Percentiles rank a stretch among this genome's conserved stretches.
These are phyloP conservation scores for Muraenolepis orangiensis DNA, from an alignment of 2,797 vertebrate genomes.

Conservation along the genomic window DNA sequence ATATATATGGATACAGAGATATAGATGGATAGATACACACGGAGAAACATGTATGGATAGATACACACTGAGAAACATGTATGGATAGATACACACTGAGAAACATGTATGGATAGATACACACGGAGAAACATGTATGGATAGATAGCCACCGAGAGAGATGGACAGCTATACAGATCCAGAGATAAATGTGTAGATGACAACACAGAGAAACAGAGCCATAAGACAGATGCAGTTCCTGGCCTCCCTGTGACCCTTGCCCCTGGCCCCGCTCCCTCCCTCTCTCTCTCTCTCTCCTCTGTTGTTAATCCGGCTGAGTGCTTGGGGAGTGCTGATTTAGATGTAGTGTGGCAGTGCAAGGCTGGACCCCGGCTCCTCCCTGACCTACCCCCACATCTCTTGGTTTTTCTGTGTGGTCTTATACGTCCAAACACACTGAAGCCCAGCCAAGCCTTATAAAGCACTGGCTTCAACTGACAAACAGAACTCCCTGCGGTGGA, in stretches of 20 bases:
- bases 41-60: neutral
- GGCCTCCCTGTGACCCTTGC: conserved; percentile 12
- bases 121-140: neutral
- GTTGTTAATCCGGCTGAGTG: conserved; percentile 77
- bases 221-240: neutral
- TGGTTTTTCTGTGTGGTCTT: conserved; percentile 56
- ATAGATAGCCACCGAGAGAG: neutral
- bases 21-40: no score
- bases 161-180: neutral
- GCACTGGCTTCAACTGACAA: neutral
- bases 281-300: conserved; percentile 29
- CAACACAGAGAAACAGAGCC: neutral
- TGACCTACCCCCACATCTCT: conserved; percentile 50
- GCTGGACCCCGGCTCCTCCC: conserved; percentile 52
- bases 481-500: neutral
- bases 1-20: neutral
- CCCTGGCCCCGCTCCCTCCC: conserved; percentile 37
- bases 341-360: conserved; percentile 54
- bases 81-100: neutral
- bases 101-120: neutral
- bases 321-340: conserved; percentile 69
- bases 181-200: neutral
- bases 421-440: conserved; percentile 51
- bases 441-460: neutral
- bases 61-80: no score